Base-by-base conservation (phyloP, 2,888 invertebrate genomes). In the Eucera pruinosa region DNA sequence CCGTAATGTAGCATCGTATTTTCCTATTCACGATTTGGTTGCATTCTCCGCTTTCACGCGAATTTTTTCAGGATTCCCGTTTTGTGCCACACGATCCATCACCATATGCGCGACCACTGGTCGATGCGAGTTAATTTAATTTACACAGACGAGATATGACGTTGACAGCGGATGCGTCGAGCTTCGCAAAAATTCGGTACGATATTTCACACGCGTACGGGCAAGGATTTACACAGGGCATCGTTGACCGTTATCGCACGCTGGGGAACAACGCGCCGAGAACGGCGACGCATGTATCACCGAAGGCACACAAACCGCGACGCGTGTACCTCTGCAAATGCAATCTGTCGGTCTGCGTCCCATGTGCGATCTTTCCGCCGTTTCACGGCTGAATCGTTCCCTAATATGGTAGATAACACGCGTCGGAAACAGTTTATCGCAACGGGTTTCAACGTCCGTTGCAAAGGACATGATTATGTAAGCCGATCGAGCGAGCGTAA, bases 381-480 rank as follows among this genome's bases (percentile, higher is more conserved):
- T 78, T 80, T 66, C 73, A 78, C 64, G 62, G 48, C 9, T 43
- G 66, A 73, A 70, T 78, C 62, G 69, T 23, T 66, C 43, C 30
- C 58, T 45, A 69, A 80, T 78, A 58, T 13, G 39, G 64, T 18
- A 66, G 70, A 66, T 78, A 69, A 78, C 69, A 36, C 54, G 25
- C 47, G 62, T 27, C 73, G 61, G 39, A 64, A 78, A 60, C 62
- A 36, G 77, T n/a, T n/a, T n/a, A 62, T 55, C 30, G 30, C 48
- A 57, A 43, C 36, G n/a, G 48, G 13, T 52, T 41, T 41, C 9
- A 43, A 50, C 55, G 43, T 55, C 57, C 30, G 15, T 36, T 23
- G 20, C 50, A 66, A 70, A 62, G 9, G 33, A 65, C 61, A 57
- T 36, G 47, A 78, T 78, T 73, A 61, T 39, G 64, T 57, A 73